Base-by-base conservation (phyloP, 37 sponge, comb jelly and placozoan genomes). In the Spongilla lacustris region DNA sequence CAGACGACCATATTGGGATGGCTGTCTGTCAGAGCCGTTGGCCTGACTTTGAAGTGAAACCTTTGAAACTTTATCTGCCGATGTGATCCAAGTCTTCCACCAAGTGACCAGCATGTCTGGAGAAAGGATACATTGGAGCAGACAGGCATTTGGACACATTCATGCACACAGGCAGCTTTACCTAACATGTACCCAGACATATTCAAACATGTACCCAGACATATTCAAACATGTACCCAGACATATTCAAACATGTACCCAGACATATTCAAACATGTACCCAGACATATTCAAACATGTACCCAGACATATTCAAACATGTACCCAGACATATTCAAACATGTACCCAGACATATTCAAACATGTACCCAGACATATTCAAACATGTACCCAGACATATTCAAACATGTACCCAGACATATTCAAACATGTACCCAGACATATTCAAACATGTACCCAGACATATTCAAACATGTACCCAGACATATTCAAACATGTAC, bases 21-120 rank as follows among this genome's bases (percentile, higher is more conserved):
- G 68, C 38, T 28, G 21, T 4, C 27, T 67, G 26, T 91, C 92
- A 22, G 83, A 84, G 10, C 66, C 14, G 41, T 22, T 68, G 32
- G 32, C 50, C 80, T 78, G 75, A 30, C 14, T 30, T 27, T 21
- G 19, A 22, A 76, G 30, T 5, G 50, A 41, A 41, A 41, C 41
- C 41, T 41, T 41, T 41, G 50, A 41, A 41, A 41, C 41, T 6
- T 41, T 41, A 9, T 50, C 30, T 24, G 69, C 73, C 22, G 68
- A 74, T 28, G 78, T 87, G 50, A 93, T 49, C 29, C 84, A 89
- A 36, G 84, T 70, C 50, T 46, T 25, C 91, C 90, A 90, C 94
- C 94, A 94, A 68, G 84, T 68, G 30, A 76, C 74, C 14, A 93
- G 79, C 24, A 89, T 76, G 29, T 36, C 89, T 92, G 77, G 17